Evolutionary conservation across 2,888 invertebrate genomes (phyloP).

Genomic region (Sericinus montela): DNA sequence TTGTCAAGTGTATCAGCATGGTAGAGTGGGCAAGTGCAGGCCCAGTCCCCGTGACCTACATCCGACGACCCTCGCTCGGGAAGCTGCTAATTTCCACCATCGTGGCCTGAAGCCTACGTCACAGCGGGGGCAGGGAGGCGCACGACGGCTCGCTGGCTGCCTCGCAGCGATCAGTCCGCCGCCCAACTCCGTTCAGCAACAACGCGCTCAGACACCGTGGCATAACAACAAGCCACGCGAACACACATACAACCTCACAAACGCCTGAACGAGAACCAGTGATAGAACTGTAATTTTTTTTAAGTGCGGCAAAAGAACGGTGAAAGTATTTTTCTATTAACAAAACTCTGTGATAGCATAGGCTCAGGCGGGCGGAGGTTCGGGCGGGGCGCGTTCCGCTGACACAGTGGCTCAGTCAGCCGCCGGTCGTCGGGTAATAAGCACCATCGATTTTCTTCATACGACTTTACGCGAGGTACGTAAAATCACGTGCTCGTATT

Average conservation of each 20-base stretch:
- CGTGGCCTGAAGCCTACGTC: constrained; percentile 59
- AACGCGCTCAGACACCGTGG: constrained; percentile 51
- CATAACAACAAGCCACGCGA: constrained; percentile 42
- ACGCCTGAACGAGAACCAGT: constrained; percentile 46
- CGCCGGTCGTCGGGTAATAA: constrained; percentile 75
- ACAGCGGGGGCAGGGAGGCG: constrained; percentile 56
- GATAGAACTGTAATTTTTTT: constrained; percentile 51
- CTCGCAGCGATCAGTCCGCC: constrained; percentile 61
- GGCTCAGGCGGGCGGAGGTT: constrained; percentile 59
- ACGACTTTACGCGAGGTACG: constrained; percentile 71
- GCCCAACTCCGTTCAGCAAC: constrained; percentile 56
- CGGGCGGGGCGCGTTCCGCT: constrained; percentile 74
- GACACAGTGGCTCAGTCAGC: constrained; percentile 81
- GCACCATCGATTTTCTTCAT: constrained; percentile 75
- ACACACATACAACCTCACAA: constrained; percentile 44
- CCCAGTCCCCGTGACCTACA: constrained; percentile 78
- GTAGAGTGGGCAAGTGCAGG: constrained; percentile 73
- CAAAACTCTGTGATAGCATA: constrained; percentile 55
- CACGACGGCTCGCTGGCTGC: constrained; percentile 49
- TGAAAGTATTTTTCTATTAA: constrained; percentile 56
- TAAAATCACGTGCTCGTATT: constrained; percentile 74
- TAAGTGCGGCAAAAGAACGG: constrained; percentile 47
- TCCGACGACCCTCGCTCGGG: constrained; percentile 76
- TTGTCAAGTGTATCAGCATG: constrained; percentile 71
- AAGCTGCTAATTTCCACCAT: constrained; percentile 78